Base-by-base conservation (phyloP, 2,113 vertebrate species). In the Epinephelus cyanopodus region DNA sequence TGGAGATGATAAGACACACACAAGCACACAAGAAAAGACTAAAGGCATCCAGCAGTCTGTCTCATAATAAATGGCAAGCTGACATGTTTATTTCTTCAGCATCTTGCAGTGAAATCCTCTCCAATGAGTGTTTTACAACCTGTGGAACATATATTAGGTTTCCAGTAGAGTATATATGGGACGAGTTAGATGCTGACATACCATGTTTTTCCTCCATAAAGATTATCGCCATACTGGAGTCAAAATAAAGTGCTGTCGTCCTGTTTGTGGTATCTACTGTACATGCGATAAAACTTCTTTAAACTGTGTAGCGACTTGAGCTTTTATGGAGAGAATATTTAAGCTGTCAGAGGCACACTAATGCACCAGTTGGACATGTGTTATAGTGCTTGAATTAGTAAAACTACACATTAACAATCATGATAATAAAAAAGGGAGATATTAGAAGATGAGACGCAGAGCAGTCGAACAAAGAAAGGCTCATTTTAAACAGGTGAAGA, bases 51-150 rank as follows among this genome's bases (percentile, higher is more conserved):
- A 80, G n/a, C 33, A 78, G 48, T 42, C 14, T 37, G 52, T 1
- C 19, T 73, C 17, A 60, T 50, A 48, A 42, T n/a, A 81, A 80
- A 80, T 74, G 80, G 10, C 25, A 47, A 53, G 6, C 10, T 72
- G 83, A 69, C 73, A 74, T 74, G 47, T 81, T 89, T 83, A 73
- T 90, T 72, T 66, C 54, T 50, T 18, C 23, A 68, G 11, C 29
- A 23, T 68, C 6, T 58, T 68, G 12, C 56, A 10, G n/a, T 71
- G 17, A 33, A 72, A 42, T 42, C 29, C 21, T 29, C 50, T 50
- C 14, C 13, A 25, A 6, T 58, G 5, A 14, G 12, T 27, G 13
- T 56, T n/a, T 23, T 48, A 23, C 33, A 37, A 65, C n/a, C 21
- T 21, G 56, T 27, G 12, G 0, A 14, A 5, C 23, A 17, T 27